Evolutionary conservation across 2,888 invertebrate species (phyloP).

Genomic region (Parthenolecanium corni): DNA sequence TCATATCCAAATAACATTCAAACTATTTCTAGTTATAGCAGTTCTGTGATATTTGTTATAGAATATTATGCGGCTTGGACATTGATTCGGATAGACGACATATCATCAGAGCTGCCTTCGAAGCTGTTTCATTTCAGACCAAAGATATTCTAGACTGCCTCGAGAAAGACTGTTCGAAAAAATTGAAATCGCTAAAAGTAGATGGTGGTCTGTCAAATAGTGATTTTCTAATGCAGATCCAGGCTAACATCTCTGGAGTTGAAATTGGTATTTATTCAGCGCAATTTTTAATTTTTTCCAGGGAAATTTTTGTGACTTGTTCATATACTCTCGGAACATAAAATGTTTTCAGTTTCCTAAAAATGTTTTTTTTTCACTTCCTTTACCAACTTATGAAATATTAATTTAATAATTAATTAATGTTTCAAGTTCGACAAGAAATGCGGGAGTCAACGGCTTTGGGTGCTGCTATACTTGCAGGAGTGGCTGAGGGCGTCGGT

Average conservation of each 20-base stretch:
- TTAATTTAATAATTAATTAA: too few species aligned
- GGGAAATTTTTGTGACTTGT: too few species aligned
- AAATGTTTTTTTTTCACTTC: background rate
- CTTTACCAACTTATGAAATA: background rate
- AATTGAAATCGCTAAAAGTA: constrained; percentile 69
- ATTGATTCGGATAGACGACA: constrained; percentile 87
- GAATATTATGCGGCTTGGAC: constrained; percentile 84
- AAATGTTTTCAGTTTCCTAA: too few species aligned
- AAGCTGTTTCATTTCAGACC: constrained; percentile 94
- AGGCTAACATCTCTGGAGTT: constrained; percentile 85
- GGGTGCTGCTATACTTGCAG: constrained; percentile 89
- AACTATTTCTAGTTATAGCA: too few species aligned
- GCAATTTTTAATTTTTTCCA: background rate
- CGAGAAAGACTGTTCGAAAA: constrained; percentile 80
- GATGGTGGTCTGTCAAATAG: constrained; percentile 91
- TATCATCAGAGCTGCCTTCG: constrained; percentile 83
- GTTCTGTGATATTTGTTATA: constrained; percentile 42
- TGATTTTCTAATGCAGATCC: constrained; percentile 84
- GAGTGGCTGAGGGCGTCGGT: constrained; percentile 54
- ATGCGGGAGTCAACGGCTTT: constrained; percentile 91
- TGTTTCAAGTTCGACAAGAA: constrained; percentile 9
- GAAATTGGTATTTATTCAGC: constrained; percentile 61
- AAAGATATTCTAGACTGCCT: constrained; percentile 88
- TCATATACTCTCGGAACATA: too few species aligned
- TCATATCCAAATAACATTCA: too few species aligned